Conservation (phyloP, 2,888 invertebrate genomes). For the Leucoma salicis region DNA sequence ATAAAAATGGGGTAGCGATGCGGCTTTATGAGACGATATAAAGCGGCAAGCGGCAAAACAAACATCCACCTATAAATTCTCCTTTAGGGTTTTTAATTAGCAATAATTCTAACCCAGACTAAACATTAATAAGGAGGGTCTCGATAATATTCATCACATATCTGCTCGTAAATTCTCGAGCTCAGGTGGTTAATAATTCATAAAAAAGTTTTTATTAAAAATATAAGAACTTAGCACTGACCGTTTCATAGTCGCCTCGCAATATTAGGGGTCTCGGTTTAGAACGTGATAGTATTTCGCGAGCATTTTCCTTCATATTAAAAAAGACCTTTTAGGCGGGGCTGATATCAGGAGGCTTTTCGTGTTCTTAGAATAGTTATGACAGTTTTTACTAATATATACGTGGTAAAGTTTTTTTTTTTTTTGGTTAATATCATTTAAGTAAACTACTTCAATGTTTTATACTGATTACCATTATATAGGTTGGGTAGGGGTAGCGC, state of each 20-base stretch:
- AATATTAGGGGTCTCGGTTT: constrained; percentile 32
- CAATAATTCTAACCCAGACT: no score
- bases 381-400: neutral
- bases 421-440: no score
- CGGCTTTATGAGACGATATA: no score
- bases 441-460: no score
- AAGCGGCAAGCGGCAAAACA: no score
- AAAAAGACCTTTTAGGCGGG: constrained; percentile 34
- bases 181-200: constrained; percentile 38
- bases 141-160: neutral
- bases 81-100: no score
- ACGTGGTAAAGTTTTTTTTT: no score
- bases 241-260: constrained; percentile 24
- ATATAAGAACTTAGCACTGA: constrained; percentile 30
- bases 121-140: no score
- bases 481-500: no score
- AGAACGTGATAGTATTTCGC: constrained; percentile 55
- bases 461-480: no score
- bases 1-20: no score
- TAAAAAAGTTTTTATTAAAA: constrained; percentile 61
- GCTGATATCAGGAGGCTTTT: constrained; percentile 12
- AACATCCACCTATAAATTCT: no score
- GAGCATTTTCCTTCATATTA: constrained; percentile 44
- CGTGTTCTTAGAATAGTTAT: constrained; percentile 1
- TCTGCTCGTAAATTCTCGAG: neutral